These are phyloP conservation scores for Cheilosia vernalis DNA, from an alignment of 2,888 invertebrate genomes.

Conservation along the genomic window DNA sequence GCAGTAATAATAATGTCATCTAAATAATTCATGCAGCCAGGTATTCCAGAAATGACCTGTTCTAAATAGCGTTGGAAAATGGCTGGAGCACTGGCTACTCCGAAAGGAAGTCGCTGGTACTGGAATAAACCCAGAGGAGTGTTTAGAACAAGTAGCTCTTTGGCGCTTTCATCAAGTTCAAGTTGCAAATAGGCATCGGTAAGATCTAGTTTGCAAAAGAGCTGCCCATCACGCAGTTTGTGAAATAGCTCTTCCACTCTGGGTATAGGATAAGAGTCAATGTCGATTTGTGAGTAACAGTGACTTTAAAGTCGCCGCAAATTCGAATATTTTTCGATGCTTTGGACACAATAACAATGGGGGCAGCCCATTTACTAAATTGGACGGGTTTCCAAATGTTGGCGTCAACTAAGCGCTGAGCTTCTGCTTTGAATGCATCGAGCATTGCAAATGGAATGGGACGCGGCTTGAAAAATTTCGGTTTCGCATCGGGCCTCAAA, in stretches of 20 bases:
- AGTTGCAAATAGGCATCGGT: constrained; percentile 79
- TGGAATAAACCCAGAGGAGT: background rate
- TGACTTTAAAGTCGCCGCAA: constrained; percentile 76
- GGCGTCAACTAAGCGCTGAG: constrained; percentile 55
- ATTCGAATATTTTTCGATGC: constrained; percentile 75
- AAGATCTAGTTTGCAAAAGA: constrained; percentile 72
- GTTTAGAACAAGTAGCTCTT: background rate
- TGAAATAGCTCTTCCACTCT: constrained; percentile 75
- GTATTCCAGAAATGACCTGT: background rate
- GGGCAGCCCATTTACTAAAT: constrained; percentile 79
- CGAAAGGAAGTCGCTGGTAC: background rate
- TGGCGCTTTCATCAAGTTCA: background rate
- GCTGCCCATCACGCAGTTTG: background rate
- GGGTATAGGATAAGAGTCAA: constrained; percentile 76
- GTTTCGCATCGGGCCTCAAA: constrained; percentile 14
- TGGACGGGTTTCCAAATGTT: constrained; percentile 61
- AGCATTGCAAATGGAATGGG: constrained; percentile 73
- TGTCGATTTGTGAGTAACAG: constrained; percentile 75
- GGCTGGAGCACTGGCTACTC: background rate
- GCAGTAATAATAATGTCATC: background rate
- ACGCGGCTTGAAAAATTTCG: constrained; percentile 73
- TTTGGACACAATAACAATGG: constrained; percentile 78
- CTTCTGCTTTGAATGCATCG: constrained; percentile 67
- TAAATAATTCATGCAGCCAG: background rate
- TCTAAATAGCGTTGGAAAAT: background rate